Percentiles rank a stretch among this genome's conserved stretches.
phyloP scores from a whole-genome alignment of 2,113 vertebrate species.

The Pseudopipra pipra region DNA sequence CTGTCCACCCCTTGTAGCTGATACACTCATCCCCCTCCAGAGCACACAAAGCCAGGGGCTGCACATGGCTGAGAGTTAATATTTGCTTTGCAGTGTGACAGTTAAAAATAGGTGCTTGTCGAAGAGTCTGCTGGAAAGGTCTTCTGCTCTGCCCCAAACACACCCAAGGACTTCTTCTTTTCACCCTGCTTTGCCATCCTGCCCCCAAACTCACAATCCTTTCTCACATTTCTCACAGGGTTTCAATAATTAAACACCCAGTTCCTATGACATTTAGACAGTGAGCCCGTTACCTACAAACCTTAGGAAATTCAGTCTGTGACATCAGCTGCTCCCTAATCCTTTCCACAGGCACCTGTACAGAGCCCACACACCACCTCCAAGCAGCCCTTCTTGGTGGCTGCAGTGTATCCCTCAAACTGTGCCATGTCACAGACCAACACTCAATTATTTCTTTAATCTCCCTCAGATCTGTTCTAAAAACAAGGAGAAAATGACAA shows the following conservation, averaged over 20 bases:
- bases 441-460: not conserved
- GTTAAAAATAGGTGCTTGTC: conserved; percentile 58
- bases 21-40: not conserved
- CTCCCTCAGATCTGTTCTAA: not conserved
- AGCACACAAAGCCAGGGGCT: conserved; percentile 12
- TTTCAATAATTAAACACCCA: not conserved
- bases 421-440: fast-evolving
- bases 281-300: not conserved
- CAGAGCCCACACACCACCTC: not conserved
- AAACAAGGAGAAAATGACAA: not conserved
- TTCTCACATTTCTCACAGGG: not conserved
- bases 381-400: not conserved
- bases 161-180: not conserved
- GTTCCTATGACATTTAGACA: not conserved
- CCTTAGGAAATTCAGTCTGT: not conserved
- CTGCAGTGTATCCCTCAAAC: not conserved
- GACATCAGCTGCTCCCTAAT: not conserved
- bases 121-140: not conserved
- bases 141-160: not conserved
- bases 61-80: conserved; percentile 49
- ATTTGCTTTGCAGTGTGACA: conserved; percentile 53
- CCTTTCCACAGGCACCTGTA: not conserved
- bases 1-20: not conserved
- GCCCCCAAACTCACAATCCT: not conserved
- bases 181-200: not conserved